Conservation (phyloP, 2,888 invertebrate species). For the Tachystola acroxantha region DNA sequence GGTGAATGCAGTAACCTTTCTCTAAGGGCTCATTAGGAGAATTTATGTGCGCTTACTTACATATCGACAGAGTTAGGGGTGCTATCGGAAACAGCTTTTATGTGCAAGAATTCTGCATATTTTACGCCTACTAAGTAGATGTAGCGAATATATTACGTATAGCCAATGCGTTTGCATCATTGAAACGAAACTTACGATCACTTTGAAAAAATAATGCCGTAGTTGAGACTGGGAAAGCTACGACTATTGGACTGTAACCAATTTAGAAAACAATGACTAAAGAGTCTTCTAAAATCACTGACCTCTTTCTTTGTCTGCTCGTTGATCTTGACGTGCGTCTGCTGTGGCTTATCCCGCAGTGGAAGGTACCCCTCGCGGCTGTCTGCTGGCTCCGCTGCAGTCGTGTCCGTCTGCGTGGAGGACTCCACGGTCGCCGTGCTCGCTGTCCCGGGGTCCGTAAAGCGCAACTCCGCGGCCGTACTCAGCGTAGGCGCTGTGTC, state of each 20-base stretch:
- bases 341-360: constrained; percentile 67
- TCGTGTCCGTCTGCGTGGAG: constrained; percentile 51
- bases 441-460: constrained; percentile 52
- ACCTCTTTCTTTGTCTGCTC: constrained; percentile 77
- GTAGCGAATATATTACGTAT: constrained; percentile 31
- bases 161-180: constrained; percentile 30
- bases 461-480: constrained; percentile 48
- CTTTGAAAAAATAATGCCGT: constrained; percentile 38
- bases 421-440: constrained; percentile 56
- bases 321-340: constrained; percentile 72
- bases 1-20: constrained; percentile 51
- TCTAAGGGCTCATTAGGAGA: constrained; percentile 50
- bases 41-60: constrained; percentile 40
- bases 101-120: constrained; percentile 18
- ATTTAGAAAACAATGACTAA: constrained; percentile 46
- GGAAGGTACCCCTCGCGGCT: constrained; percentile 72
- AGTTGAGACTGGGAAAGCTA: constrained; percentile 47
- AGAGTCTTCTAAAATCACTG: constrained; percentile 56
- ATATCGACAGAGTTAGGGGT: constrained; percentile 22
- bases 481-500: constrained; percentile 48
- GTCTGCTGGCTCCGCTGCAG: constrained; percentile 54
- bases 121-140: constrained; percentile 20
- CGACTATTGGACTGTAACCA: constrained; percentile 64
- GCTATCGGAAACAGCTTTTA: constrained; percentile 31
- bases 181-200: constrained; percentile 42